Base-by-base conservation (phyloP, 2,113 vertebrate genomes). In the Trematomus loennbergii region DNA sequence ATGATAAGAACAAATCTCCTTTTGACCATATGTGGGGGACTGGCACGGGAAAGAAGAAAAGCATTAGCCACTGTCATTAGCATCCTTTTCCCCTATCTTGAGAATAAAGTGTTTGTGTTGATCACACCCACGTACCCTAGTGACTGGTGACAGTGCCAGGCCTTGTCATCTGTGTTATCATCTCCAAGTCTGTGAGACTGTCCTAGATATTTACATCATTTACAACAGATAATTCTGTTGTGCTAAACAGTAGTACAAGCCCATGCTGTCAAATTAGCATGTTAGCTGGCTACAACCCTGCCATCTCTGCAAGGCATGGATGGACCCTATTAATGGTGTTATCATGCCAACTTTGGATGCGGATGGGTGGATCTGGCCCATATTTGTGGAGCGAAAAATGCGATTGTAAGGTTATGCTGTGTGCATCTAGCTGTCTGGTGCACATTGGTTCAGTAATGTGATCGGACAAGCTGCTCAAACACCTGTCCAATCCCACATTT, bases 381-480 rank as follows among this genome's bases (percentile, higher is more conserved):
- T 89, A 90, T 91, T 92, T 89, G 85, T 20, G 57, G 82, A 65
- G 79, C 46, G 22, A 89, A 84, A 91, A 90, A 89, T 89, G 83
- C 48, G 72, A 94, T 92, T 89, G 89, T 91, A 78, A 88, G 91
- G 91, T 92, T 93, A 91, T 93, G 90, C 87, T 87, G 89, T 85
- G 89, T 88, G 92, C 84, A 87, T 91, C 92, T 88, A 71, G 80
- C 89, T 92, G 88, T 89, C 89, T 90, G 91, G 83, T 89, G 90
- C 91, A 85, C 89, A 87, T 61, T 84, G 89, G 88, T 91, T 89
- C 72, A 49, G 90, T 94, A 94, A 94, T 93, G 88, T 91, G 92
- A 94, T 92, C 87, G 82, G 93, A 94, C 93, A 94, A 93, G 91
- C 93, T 94, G 93, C 91, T 94, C 93, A 94, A 93, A 94, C 93